Evolutionary conservation across 2,113 vertebrate species (phyloP).

Genomic region (Megaleporinus macrocephalus): DNA sequence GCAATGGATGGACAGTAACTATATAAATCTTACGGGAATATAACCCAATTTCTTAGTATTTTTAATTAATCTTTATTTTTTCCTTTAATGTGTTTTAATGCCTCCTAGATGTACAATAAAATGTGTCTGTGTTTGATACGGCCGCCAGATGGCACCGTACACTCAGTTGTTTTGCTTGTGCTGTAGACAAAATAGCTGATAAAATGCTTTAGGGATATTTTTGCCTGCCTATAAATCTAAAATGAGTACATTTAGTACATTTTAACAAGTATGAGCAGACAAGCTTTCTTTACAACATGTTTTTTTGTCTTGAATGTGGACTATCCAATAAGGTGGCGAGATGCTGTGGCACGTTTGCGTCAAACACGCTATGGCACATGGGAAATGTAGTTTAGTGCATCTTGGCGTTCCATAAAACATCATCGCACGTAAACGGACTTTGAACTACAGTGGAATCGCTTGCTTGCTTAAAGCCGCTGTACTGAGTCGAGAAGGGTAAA

Average conservation of each 20-base stretch:
- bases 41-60: background rate
- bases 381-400: conserved; percentile 34
- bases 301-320: background rate
- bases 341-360: background rate
- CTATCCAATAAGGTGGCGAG: background rate
- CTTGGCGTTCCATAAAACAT: background rate
- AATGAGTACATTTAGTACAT: background rate
- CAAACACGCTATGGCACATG: background rate
- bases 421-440: background rate
- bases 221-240: background rate
- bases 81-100: background rate
- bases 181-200: background rate
- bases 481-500: conserved; percentile 18
- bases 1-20: background rate
- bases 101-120: background rate
- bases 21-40: too few relatives aligned
- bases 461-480: conserved; percentile 17
- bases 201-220: background rate
- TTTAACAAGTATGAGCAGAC: background rate
- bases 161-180: background rate
- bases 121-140: background rate
- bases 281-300: background rate
- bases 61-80: background rate
- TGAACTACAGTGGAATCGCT: conserved; percentile 19
- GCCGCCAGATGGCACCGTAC: background rate